phyloP scores from a whole-genome alignment of 2,113 vertebrate genomes.

The Beaufortia kweichowensis region DNA sequence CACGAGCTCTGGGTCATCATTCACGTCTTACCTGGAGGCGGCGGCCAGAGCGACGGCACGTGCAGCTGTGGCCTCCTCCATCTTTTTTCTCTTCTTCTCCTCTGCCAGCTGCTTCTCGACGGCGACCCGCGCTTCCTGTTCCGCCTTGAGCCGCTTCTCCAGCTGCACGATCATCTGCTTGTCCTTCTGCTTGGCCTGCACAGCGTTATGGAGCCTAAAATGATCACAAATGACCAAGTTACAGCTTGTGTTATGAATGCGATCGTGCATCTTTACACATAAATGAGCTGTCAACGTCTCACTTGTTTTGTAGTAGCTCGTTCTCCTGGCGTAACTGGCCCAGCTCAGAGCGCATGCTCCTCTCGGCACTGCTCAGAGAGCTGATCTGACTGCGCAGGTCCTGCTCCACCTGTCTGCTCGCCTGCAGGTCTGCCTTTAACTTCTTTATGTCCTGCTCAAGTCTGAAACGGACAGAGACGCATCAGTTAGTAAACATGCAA shows the following conservation, averaged over 20 bases:
- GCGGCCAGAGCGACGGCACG: slow-evolving; percentile 91
- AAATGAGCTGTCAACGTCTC: slow-evolving; percentile 51
- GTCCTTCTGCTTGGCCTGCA: slow-evolving; percentile 98
- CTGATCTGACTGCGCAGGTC: slow-evolving; percentile 95
- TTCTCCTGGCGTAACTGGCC: slow-evolving; percentile 96
- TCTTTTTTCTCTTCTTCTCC: slow-evolving; percentile 96
- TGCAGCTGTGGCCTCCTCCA: slow-evolving; percentile 94
- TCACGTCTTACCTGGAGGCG: slow-evolving; percentile 81
- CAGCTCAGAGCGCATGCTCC: slow-evolving; percentile 88
- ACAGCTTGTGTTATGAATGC: too few relatives aligned
- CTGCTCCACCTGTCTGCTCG: slow-evolving; percentile 94
- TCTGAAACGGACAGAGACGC: slow-evolving; percentile 71
- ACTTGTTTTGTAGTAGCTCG: slow-evolving; percentile 97
- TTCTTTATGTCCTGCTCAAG: slow-evolving; percentile 99
- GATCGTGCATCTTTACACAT: too few relatives aligned
- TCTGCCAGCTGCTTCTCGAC: slow-evolving; percentile 96
- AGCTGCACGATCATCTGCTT: slow-evolving; percentile 95
- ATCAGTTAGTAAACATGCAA: background rate
- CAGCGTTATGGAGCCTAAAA: slow-evolving; percentile 91
- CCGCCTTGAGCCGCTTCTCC: slow-evolving; percentile 95
- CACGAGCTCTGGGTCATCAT: background rate
- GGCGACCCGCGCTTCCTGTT: slow-evolving; percentile 89
- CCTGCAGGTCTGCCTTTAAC: slow-evolving; percentile 96
- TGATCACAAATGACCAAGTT: too few relatives aligned
- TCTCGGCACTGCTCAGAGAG: slow-evolving; percentile 86